These are phyloP conservation scores for Myzus persicae DNA, from an alignment of 1,140 invertebrate genomes.

Conservation along the genomic window DNA sequence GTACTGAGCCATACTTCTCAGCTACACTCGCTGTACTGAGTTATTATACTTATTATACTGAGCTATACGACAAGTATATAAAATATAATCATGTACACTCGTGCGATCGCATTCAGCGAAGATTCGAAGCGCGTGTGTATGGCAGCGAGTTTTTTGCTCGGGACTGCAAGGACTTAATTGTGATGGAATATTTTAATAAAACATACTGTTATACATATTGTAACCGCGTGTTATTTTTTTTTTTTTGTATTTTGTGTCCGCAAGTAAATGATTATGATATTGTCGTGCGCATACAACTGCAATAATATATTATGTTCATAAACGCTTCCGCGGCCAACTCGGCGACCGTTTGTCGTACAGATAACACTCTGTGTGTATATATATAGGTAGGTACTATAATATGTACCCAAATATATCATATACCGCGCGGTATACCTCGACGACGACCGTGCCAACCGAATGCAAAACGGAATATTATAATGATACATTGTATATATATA, in stretches of 20 bases:
- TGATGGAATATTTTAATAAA: background rate
- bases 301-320: background rate
- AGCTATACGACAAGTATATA: background rate
- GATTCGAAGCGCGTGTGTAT: background rate
- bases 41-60: no score
- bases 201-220: no score
- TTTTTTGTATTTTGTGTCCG: background rate
- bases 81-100: background rate
- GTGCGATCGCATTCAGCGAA: background rate
- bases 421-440: background rate
- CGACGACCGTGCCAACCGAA: background rate
- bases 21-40: no score
- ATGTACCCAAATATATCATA: slow-evolving; percentile 11
- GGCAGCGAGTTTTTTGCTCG: background rate
- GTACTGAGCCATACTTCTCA: no score
- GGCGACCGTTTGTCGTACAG: background rate
- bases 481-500: background rate
- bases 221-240: background rate
- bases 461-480: slow-evolving; percentile 19
- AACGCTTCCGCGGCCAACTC: background rate
- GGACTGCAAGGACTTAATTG: background rate
- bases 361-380: background rate
- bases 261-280: background rate
- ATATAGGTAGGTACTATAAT: no score
- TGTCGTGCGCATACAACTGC: background rate